Conservation (phyloP, 2,888 invertebrate species). For the Aspidiotus destructor region DNA sequence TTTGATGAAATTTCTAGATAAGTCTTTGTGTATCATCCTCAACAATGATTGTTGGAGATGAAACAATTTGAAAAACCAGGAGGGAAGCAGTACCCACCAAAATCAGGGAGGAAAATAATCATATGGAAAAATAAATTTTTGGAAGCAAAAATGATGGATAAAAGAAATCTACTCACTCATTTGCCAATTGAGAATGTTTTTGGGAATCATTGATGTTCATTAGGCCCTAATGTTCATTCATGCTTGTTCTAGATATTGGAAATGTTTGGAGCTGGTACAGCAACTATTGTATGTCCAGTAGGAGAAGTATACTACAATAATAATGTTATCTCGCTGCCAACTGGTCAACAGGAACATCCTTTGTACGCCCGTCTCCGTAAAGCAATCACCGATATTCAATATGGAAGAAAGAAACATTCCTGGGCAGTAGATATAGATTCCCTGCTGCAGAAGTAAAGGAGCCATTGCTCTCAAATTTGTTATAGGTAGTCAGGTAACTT, state of each 20-base stretch:
- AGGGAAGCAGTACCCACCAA: no score
- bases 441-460: no score
- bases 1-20: no score
- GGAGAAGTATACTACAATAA: conserved; percentile 72
- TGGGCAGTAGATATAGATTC: conserved; percentile 47
- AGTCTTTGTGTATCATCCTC: no score
- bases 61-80: no score
- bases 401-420: conserved; percentile 71
- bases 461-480: no score
- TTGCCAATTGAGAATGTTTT: not conserved
- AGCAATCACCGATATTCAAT: conserved; percentile 78
- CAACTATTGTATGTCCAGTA: conserved; percentile 87
- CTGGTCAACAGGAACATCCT: conserved; percentile 61
- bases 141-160: no score
- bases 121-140: no score
- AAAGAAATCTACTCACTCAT: no score
- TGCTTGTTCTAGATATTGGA: conserved; percentile 64
- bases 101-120: no score
- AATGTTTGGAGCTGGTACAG: conserved; percentile 97
- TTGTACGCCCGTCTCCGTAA: conserved; percentile 64
- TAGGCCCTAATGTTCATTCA: not conserved
- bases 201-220: not conserved
- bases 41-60: no score
- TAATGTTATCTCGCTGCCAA: conserved; percentile 58
- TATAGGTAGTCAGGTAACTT: no score